Conservation (phyloP, 1,140 invertebrate species). For the Drosophila seguyi region DNA sequence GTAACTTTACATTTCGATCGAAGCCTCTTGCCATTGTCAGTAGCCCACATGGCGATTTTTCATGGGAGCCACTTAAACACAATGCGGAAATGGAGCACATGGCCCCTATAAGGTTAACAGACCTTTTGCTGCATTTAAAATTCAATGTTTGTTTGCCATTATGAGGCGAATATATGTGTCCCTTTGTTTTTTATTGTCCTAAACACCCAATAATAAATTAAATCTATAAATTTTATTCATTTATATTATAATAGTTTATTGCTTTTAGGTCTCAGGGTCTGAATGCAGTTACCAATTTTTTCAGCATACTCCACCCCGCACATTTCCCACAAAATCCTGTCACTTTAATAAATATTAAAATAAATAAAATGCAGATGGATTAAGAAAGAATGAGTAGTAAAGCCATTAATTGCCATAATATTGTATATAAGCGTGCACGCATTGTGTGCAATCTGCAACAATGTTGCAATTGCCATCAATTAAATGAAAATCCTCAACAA, state of each 20-base stretch:
- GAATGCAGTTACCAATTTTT: background rate
- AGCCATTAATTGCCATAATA: constrained; percentile 48
- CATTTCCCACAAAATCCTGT: constrained; percentile 1
- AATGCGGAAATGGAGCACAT: constrained; percentile 20
- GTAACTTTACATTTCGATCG: constrained; percentile 2
- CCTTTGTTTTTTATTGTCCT: background rate
- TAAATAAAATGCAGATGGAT: constrained; percentile 2
- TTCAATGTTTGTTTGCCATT: background rate
- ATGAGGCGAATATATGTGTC: background rate
- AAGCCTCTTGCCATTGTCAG: constrained; percentile 1
- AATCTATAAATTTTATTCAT: background rate
- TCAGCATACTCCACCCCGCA: background rate
- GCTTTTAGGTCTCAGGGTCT: background rate
- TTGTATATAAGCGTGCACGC: constrained; percentile 18
- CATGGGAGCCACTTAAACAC: constrained; percentile 8
- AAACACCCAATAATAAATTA: constrained; percentile 1
- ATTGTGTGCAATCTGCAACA: constrained; percentile 37
- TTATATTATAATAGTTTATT: background rate
- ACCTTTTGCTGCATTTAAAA: constrained; percentile 2
- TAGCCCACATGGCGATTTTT: constrained; percentile 24
- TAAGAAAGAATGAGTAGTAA: background rate
- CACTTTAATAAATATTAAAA: constrained; percentile 14
- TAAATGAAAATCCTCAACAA: constrained; percentile 60
- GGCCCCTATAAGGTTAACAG: background rate
- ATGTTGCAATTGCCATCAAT: constrained; percentile 57